Conservation (phyloP, 1,140 invertebrate genomes). For the Eumaeus atala region DNA sequence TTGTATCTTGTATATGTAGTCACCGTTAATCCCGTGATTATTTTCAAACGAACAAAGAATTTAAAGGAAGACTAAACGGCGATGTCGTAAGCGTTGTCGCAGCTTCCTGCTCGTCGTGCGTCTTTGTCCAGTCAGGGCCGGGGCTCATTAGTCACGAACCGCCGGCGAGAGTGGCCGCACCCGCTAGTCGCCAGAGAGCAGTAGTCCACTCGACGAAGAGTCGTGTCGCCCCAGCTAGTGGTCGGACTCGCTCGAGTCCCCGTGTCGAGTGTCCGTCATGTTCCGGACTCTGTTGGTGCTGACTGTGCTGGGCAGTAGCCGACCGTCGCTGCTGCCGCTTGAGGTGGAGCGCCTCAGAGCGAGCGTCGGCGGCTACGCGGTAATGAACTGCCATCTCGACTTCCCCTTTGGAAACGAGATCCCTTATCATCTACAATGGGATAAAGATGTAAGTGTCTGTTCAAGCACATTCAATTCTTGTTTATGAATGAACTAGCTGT, state of each 20-base stretch:
- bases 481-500: neutral
- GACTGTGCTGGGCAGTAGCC: slow-evolving; percentile 17
- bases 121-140: slow-evolving; percentile 4
- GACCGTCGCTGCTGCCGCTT: slow-evolving; percentile 37
- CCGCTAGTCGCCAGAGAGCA: slow-evolving; percentile 22
- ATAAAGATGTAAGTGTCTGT: slow-evolving; percentile 85
- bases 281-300: slow-evolving; percentile 54
- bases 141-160: slow-evolving; percentile 15
- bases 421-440: slow-evolving; percentile 93
- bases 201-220: slow-evolving; percentile 14
- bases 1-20: too few relatives aligned
- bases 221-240: too few relatives aligned
- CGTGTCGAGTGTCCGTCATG: slow-evolving; percentile 78
- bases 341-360: slow-evolving; percentile 80
- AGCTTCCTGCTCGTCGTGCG: slow-evolving; percentile 31
- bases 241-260: slow-evolving; percentile 74
- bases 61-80: slow-evolving; percentile 24
- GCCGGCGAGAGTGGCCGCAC: slow-evolving; percentile 20
- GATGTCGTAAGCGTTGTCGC: slow-evolving; percentile 18
- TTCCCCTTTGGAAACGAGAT: slow-evolving; percentile 91
- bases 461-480: neutral
- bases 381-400: slow-evolving; percentile 92
- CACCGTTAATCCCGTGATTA: slow-evolving; percentile 1
- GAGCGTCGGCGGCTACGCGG: slow-evolving; percentile 87
- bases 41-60: slow-evolving; percentile 23